These are phyloP conservation scores for Mionectes olivaceus DNA, from an alignment of 2,797 vertebrate species.

Conservation along the genomic window DNA sequence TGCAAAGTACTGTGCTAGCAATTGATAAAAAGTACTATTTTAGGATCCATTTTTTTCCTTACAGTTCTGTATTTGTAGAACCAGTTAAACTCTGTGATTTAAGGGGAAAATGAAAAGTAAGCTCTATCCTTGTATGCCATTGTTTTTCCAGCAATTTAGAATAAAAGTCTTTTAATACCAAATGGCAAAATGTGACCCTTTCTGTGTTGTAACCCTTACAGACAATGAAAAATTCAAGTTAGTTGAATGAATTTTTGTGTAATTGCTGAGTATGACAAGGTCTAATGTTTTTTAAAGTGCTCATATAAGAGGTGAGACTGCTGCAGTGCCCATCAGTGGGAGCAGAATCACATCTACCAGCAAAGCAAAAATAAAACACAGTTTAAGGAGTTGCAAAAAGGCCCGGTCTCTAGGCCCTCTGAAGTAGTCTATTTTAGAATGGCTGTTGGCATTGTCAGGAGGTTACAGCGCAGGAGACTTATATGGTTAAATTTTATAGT, in stretches of 20 bases:
- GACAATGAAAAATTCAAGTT: neutral
- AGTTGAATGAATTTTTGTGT: neutral
- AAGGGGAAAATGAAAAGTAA: neutral
- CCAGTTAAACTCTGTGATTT: neutral
- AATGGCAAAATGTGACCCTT: neutral
- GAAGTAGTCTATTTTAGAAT: conserved; percentile 60
- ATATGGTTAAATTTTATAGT: conserved; percentile 69
- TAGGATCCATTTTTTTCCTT: neutral
- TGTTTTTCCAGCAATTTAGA: neutral
- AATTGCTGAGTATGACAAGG: neutral
- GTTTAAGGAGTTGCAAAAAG: conserved; percentile 68
- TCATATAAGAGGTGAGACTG: neutral
- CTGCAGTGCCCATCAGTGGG: neutral
- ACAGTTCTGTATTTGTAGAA: neutral
- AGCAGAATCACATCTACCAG: conserved; percentile 41
- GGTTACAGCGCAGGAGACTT: conserved; percentile 34
- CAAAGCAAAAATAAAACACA: conserved; percentile 54
- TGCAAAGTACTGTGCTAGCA: neutral
- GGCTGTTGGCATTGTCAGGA: conserved; percentile 53
- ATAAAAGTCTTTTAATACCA: neutral
- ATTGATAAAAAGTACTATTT: neutral
- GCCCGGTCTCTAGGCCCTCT: conserved; percentile 22
- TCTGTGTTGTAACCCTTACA: neutral
- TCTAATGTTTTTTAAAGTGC: neutral
- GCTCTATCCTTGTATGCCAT: neutral